Evolutionary conservation across 2,113 vertebrate genomes (phyloP), one percentile per base, ranked within the genome.

Genomic region (Pogonocichla stellata): DNA sequence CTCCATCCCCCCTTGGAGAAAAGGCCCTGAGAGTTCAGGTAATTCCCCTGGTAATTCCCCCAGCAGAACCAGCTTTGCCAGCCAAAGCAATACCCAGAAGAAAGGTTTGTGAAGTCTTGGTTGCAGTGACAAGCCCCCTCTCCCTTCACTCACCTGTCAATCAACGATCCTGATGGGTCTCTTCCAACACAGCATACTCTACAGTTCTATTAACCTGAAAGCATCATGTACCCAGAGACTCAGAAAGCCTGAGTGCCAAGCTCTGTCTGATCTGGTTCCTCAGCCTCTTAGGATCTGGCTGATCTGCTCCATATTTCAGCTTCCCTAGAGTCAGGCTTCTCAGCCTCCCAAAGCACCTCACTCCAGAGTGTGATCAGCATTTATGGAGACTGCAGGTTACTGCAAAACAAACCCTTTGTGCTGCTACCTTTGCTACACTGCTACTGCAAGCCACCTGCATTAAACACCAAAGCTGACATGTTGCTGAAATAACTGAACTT

Each of bases 1-100:
- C 12, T 70, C 47, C 10, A 56, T 19, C 3, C 0, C 1, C 1
- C 5, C 9, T 48, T 31, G 28, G 5, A 81, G 16, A 53, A 78
- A 78, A 87, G 19, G 5, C 9, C 7, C 29, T 43, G 24, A 80
- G 43, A 60, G 2, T 22, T 80, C 57, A 38, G 38, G 29, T 8
- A 29, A 65, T 29, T 56, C 19, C 8, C 26, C 31, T 34, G 28
- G 20, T 38, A 70, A 64, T 45, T 87, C 25, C 36, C 47, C 34
- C 34, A 33, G 48, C 9, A 91, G 50, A 64, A 54, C 0, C 6
- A 79, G 38, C 9, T 72, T 51, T 75, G 25, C 10, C 50, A 56
- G 48, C 14, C 50, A 56, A 84, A 80, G 19, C n/a, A 10, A 70
- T 17, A 23, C 12, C 19, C 31, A 80, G 38, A 74, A 61, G 25